Evolutionary conservation across 2,113 vertebrate species (phyloP), one percentile per base, ranked within the genome.

Genomic region (Pseudopipra pipra): DNA sequence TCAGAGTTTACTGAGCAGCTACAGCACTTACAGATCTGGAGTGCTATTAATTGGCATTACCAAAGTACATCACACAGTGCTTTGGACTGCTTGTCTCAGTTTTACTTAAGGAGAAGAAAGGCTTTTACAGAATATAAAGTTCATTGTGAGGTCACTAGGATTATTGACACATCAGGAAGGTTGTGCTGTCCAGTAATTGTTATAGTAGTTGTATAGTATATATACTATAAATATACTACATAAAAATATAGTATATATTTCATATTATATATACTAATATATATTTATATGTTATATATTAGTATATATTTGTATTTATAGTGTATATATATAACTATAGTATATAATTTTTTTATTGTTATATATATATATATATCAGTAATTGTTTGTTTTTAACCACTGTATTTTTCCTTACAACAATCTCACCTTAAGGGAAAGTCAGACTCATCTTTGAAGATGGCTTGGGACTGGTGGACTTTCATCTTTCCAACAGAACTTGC

Each of bases 381-480:
- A 52, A 52, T 52, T 52, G 13, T 18, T 2, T 66, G 12, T 75
- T 87, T 74, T 55, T 61, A 83, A 85, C 20, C 33, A 43, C 9
- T 49, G 8, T 55, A 2, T 51, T 73, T 68, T 44, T 84, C 56
- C 35, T 70, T 65, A 39, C 59, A 82, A 85, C 58, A 84, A 74
- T 90, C 59, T 95, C 9, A 68, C 81, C 77, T 90, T 44, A 89
- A 99, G 99, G 98, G 23, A 98, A 97, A 75, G 90, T 99, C 59
- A 98, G 97, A 54, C 86, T 98, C 5, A 14, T 98, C 46, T 99
- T 99, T 94, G 99, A 99, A 96, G 98, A 98, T 5, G 97, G 96
- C 47, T 97, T 99, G 33, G 98, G 98, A 22, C 94, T 97, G 19
- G 98, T 99, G 70, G 99, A 99, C 96, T 99, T 99, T 83, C 98